These are phyloP conservation scores for Ictalurus punctatus DNA, from an alignment of 2,113 vertebrate genomes.

Conservation along the genomic window DNA sequence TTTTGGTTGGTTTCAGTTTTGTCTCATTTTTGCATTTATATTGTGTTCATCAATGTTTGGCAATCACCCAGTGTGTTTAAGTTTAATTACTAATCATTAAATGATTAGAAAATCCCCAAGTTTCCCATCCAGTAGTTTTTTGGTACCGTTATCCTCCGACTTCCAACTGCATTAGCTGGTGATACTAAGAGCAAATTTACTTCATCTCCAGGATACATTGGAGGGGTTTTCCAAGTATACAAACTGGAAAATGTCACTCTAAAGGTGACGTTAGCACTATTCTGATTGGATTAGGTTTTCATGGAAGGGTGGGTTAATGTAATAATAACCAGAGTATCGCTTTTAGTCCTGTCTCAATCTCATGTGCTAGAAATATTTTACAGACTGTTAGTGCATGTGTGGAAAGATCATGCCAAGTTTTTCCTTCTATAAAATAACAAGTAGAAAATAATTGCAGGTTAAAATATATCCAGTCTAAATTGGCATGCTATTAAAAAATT, in stretches of 20 bases:
- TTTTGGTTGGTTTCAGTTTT: not conserved
- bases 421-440: not conserved
- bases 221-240: not conserved
- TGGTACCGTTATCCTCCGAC: not conserved
- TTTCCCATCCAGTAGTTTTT: not conserved
- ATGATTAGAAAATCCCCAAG: not conserved
- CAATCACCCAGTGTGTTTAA: not conserved
- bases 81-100: not conserved
- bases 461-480: not conserved
- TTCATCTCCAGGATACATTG: not conserved
- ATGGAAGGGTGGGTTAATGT: not conserved
- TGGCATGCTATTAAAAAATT: not conserved
- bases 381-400: not conserved
- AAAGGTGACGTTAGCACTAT: not conserved
- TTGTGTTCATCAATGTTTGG: not conserved
- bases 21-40: not conserved
- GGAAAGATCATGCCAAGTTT: not conserved
- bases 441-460: not conserved
- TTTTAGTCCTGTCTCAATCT: not conserved
- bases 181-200: not conserved
- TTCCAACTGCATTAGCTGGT: not conserved
- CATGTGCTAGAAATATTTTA: not conserved
- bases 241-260: not conserved
- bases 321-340: not conserved
- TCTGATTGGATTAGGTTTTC: not conserved